Base-by-base conservation (phyloP, 1,140 invertebrate genomes). In the Spodoptera frugiperda region DNA sequence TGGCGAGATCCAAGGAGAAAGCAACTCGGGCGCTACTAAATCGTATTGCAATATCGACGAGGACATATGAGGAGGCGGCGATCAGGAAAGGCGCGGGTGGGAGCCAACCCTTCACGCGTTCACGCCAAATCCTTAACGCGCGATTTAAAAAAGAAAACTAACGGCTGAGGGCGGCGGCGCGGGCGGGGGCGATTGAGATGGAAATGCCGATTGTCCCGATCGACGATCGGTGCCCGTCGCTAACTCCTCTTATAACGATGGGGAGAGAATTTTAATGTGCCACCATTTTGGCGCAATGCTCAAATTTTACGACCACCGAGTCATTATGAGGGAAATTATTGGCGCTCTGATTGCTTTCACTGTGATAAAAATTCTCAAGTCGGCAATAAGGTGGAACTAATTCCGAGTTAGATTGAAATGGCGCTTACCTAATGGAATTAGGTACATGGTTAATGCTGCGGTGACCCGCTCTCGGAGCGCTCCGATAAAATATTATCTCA, bases 311-410 rank as follows among this genome's bases (percentile, higher is more conserved):
- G 92, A 92, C 87, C 90, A 78, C 85, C 77, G 78, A 91, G 91
- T 93, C 91, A 93, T 94, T 93, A 93, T 93, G 92, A 94, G 88
- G 90, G 92, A 93, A 94, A 94, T 94, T 93, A 92, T 94, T 91
- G 91, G 92, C 91, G 87, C 90, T 91, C 91, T 94, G 92, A 94
- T 93, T 94, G 91, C 92, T 91, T 91, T 89, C 84, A 87, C 90
- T 86, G 92, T 94, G 91, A 94, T 94, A 94, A 94, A 94, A 94
- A 93, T 94, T 93, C 90, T 93, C 89, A 90, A 91, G 90, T 88
- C 88, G 88, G 91, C 92, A 90, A 94, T 92, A 94, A 92, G 92
- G 90, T 92, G 90, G 89, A 94, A 94, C 91, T 93, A 93, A 94
- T 92, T 91, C 89, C 75, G 84, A 80, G 78, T 85, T 89, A 81